Percentiles rank a stretch among this genome's conserved stretches.
phyloP scores from a whole-genome alignment of 2,888 invertebrate species.

The Lithophane semibrunnea region DNA sequence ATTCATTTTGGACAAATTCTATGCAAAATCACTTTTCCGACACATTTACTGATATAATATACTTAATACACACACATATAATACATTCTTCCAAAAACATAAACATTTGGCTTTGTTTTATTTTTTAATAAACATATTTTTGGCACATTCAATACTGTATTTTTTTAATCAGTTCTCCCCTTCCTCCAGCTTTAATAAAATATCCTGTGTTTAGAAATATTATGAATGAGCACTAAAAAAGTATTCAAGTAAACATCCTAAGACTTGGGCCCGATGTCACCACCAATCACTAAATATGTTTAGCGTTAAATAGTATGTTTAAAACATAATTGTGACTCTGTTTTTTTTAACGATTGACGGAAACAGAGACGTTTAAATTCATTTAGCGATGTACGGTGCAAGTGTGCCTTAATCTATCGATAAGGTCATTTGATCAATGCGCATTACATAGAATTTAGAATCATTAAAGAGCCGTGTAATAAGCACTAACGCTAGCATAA shows the following conservation, averaged over 20 bases:
- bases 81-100: conserved; percentile 8
- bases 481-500: conserved; percentile 5
- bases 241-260: neutral
- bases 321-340: neutral
- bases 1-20: neutral
- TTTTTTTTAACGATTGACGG: neutral
- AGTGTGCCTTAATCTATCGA: neutral
- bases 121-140: neutral
- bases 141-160: conserved; percentile 2
- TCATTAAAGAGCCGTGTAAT: conserved; percentile 22
- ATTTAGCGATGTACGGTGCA: neutral
- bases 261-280: too few relatives aligned
- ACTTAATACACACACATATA: neutral
- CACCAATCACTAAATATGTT: too few relatives aligned
- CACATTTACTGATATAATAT: neutral
- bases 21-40: conserved; percentile 6
- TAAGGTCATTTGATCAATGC: conserved; percentile 33
- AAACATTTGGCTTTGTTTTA: neutral
- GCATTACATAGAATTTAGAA: conserved; percentile 8
- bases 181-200: too few relatives aligned
- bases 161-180: neutral
- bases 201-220: neutral
- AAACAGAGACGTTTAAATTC: neutral
- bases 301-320: too few relatives aligned
- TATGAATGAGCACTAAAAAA: neutral